These are phyloP conservation scores for Phalloptychus januarius DNA, from an alignment of 2,797 vertebrate species.

Conservation along the genomic window DNA sequence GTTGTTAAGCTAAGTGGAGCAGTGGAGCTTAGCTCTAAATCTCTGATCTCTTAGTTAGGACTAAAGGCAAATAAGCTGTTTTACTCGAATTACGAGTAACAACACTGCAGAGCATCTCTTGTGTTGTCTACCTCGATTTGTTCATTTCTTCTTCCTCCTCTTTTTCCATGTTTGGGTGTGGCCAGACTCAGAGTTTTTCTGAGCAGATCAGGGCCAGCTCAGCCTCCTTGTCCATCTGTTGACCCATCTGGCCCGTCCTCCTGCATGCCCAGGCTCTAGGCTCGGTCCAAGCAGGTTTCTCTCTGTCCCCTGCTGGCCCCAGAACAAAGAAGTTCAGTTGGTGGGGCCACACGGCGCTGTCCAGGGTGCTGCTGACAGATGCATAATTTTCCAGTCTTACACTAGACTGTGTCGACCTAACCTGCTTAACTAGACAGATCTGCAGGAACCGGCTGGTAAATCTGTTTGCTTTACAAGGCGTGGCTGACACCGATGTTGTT, in stretches of 20 bases:
- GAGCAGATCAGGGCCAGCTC: conserved; percentile 77
- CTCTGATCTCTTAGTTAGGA: conserved; percentile 34
- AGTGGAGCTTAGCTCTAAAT: conserved; percentile 49
- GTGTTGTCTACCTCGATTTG: conserved; percentile 9
- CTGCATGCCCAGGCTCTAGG: conserved; percentile 45
- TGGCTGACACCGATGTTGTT: conserved; percentile 34
- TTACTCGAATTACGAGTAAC: conserved; percentile 24
- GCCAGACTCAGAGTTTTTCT: conserved; percentile 66
- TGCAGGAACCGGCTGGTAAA: conserved; percentile 37
- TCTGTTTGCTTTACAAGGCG: conserved; percentile 41
- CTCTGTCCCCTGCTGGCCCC: conserved; percentile 62
- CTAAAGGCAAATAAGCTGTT: conserved; percentile 41
- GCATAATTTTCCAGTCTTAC: conserved; percentile 55
- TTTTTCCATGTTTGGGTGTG: conserved; percentile 57
- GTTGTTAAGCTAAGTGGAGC: conserved; percentile 11
- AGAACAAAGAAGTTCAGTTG: conserved; percentile 70
- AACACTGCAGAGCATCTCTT: conserved; percentile 15
- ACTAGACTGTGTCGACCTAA: conserved; percentile 64
- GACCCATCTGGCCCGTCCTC: conserved; percentile 86
- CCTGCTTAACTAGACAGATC: conserved; percentile 55
- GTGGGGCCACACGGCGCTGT: conserved; percentile 77
- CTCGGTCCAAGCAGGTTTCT: conserved; percentile 44
- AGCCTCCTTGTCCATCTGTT: conserved; percentile 90
- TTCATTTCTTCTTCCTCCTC: conserved; percentile 23
- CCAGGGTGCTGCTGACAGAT: conserved; percentile 82